Evolutionary conservation across 2,797 vertebrate species (phyloP).

Genomic region (Falco columbarius): DNA sequence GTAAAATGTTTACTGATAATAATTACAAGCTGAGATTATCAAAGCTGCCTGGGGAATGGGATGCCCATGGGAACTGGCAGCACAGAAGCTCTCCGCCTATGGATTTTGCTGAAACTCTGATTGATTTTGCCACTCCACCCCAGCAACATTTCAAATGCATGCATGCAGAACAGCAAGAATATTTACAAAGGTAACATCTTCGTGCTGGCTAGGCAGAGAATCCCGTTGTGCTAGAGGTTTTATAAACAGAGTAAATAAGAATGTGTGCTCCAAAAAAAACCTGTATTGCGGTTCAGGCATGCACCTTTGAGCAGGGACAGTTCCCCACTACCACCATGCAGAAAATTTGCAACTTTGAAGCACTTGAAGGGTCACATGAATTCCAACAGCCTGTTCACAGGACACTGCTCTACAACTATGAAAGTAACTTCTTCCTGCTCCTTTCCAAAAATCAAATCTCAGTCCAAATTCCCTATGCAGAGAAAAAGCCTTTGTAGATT

Average conservation of each 20-base stretch:
- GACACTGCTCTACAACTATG: neutral
- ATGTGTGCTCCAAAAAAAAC: neutral
- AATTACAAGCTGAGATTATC: constrained; percentile 1
- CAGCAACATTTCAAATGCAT: neutral
- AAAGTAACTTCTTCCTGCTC: neutral
- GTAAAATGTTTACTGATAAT: constrained; percentile 9
- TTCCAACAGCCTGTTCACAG: neutral
- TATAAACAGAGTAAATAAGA: neutral
- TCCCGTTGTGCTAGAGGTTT: neutral
- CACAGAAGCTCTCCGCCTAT: neutral
- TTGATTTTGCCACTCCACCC: neutral
- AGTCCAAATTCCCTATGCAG: neutral
- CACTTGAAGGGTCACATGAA: neutral
- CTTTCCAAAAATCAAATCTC: neutral
- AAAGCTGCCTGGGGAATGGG: neutral
- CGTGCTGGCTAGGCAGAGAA: neutral
- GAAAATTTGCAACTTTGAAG: neutral
- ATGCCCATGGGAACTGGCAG: neutral
- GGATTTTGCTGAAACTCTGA: neutral
- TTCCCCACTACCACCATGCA: neutral
- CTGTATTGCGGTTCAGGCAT: neutral
- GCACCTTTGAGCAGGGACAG: neutral
- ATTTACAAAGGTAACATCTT: neutral
- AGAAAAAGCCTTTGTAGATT: neutral
- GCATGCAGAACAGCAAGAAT: neutral